phyloP scores from a whole-genome alignment of 2,888 invertebrate genomes.

The Odontocerum albicorne region DNA sequence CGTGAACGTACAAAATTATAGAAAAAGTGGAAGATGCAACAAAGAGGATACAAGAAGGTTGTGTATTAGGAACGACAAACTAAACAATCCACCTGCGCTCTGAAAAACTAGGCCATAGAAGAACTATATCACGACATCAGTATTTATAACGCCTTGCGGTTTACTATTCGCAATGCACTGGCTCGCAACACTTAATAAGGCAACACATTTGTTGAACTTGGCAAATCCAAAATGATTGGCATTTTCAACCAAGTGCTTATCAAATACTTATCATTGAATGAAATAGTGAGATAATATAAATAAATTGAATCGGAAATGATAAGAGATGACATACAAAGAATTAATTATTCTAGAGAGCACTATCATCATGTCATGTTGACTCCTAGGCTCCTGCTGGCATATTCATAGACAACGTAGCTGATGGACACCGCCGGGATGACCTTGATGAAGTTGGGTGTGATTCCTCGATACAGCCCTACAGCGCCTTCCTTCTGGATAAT shows the following conservation, averaged over 20 bases:
- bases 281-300: constrained; percentile 11
- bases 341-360: constrained; percentile 36
- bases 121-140: too few relatives aligned
- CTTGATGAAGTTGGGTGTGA: constrained; percentile 98
- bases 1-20: too few relatives aligned
- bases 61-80: too few relatives aligned
- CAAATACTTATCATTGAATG: constrained; percentile 13
- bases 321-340: constrained; percentile 4
- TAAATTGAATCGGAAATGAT: constrained; percentile 29
- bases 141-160: background rate
- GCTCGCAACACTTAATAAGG: constrained; percentile 33
- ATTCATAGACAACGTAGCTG: constrained; percentile 98
- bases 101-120: too few relatives aligned
- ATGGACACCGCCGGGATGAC: constrained; percentile 97
- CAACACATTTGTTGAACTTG: constrained; percentile 11
- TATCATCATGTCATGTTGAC: constrained; percentile 89
- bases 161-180: constrained; percentile 30
- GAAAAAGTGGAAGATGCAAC: too few relatives aligned
- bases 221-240: constrained; percentile 1
- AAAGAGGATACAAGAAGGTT: too few relatives aligned
- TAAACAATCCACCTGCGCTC: too few relatives aligned
- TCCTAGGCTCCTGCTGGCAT: constrained; percentile 83
- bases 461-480: constrained; percentile 91
- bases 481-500: constrained; percentile 88
- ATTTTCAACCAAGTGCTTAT: constrained; percentile 9